These are phyloP conservation scores for Aleiodes alternator DNA, from an alignment of 2,888 invertebrate genomes.

Conservation along the genomic window DNA sequence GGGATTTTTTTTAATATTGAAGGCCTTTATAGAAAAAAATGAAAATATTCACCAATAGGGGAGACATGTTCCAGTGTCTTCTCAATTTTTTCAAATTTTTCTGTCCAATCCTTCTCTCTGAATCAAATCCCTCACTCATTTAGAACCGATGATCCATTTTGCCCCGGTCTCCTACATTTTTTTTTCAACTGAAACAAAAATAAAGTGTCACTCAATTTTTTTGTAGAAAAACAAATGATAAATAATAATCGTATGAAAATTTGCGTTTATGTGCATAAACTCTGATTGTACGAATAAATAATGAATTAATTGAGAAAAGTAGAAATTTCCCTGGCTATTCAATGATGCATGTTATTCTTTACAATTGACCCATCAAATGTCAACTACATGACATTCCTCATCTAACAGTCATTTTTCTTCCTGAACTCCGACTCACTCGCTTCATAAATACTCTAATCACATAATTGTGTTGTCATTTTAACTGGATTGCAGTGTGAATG, in stretches of 20 bases:
- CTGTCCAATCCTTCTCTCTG: no score
- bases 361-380: slow-evolving; percentile 8
- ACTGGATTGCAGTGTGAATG: slow-evolving; percentile 39
- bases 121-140: no score
- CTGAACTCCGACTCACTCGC: slow-evolving; percentile 7
- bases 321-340: neutral
- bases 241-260: neutral
- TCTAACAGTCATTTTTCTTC: slow-evolving; percentile 17
- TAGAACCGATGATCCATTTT: no score
- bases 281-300: neutral
- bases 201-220: no score
- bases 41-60: no score
- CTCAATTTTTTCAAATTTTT: no score
- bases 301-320: slow-evolving; percentile 4
- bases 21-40: no score
- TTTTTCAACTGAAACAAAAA: no score
- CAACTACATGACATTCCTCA: neutral
- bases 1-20: no score
- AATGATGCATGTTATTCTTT: neutral
- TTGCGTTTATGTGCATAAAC: neutral
- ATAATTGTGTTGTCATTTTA: slow-evolving; percentile 13
- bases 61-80: no score
- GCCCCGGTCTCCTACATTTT: no score
- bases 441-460: slow-evolving; percentile 15
- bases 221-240: neutral